Base-by-base conservation (phyloP, 1,140 invertebrate genomes). In the Potamilus streckersoni region DNA sequence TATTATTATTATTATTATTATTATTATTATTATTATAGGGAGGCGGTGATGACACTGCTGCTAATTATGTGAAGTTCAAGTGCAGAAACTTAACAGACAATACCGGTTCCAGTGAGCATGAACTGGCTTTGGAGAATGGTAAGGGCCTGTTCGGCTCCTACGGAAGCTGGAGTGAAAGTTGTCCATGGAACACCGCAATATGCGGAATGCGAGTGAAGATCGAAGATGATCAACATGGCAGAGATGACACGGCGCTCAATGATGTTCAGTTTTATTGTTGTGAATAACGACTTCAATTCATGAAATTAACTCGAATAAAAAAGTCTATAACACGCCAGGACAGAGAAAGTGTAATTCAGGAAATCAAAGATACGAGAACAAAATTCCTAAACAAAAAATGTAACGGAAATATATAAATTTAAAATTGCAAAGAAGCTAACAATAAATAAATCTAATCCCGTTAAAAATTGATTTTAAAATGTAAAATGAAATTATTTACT, bases 191-290 rank as follows among this genome's bases (percentile, higher is more conserved):
- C 15, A 61, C 60, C 11, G 69, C 69, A 38, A 71, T 71, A 8
- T 71, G 58, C 20, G 69, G 69, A 62, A 61, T 71, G 19, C 27
- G 62, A 56, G 60, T 19, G 11, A 55, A 56, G 6, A 61, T 62
- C 19, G 69, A 71, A 59, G 27, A 11, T 17, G 23, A 49, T 13
- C 69, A 71, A 62, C 58, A 31, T 17, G 60, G 27, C 12, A n/a
- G 69, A 13, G 69, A 71, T 62, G 69, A 71, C 27, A 71, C 58
- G 13, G 69, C 58, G 16, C 14, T 71, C 23, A 71, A 71, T 71
- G 69, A 71, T 38, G 69, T 49, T 13, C 60, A 60, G 6, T 71
- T 71, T 55, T 71, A 61, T 20, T 71, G 69, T 49, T 71, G 69
- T 62, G 60, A 62, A 11, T 23, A 23, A 62, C 13, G 8, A 62